Evolutionary conservation across 64 coral and sea anemone genomes (phyloP).

Genomic region (Exaiptasia diaphana): DNA sequence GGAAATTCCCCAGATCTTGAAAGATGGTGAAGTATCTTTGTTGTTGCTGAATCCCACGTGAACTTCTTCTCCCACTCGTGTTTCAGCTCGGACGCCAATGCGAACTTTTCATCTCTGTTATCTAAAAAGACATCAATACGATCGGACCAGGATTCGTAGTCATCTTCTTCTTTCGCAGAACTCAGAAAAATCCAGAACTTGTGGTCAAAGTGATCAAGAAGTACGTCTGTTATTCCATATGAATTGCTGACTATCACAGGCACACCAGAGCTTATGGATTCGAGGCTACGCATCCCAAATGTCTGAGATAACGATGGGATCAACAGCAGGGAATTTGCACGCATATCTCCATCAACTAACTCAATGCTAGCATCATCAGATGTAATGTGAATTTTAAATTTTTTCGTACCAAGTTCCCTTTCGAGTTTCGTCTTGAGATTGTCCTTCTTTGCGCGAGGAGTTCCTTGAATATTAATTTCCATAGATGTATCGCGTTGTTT

Average conservation of each 20-base stretch:
- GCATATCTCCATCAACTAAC: conserved; percentile 37
- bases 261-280: conserved; percentile 47
- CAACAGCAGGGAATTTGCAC: conserved; percentile 46
- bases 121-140: conserved; percentile 37
- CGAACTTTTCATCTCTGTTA: conserved; percentile 39
- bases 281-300: conserved; percentile 48
- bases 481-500: neutral
- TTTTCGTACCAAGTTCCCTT: neutral
- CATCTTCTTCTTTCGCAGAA: conserved; percentile 1
- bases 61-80: conserved; percentile 43
- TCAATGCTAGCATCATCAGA: conserved; percentile 36
- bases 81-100: conserved; percentile 4
- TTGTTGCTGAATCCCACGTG: conserved; percentile 25
- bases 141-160: conserved; percentile 35
- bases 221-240: conserved; percentile 19
- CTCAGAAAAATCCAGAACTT: conserved; percentile 16
- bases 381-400: conserved; percentile 31
- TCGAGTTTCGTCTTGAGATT: neutral
- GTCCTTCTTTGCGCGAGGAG: neutral
- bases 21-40: neutral
- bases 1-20: conserved; percentile 11
- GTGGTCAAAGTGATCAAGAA: conserved; percentile 21
- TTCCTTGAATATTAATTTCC: conserved; percentile 33
- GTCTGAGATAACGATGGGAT: conserved; percentile 17
- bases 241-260: conserved; percentile 44